phyloP scores from a whole-genome alignment of 2,113 vertebrate species.

The Felis chaus region DNA sequence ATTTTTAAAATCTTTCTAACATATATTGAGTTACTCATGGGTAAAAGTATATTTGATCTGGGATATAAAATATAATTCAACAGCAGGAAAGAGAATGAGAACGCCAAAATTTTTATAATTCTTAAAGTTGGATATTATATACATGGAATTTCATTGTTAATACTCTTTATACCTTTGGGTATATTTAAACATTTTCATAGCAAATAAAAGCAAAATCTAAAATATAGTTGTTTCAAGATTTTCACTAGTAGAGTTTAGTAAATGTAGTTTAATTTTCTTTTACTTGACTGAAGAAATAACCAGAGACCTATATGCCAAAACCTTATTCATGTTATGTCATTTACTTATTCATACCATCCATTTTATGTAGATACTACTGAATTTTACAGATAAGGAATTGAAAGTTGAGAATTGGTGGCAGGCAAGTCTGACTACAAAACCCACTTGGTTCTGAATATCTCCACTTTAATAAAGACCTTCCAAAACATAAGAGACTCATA shows the following conservation, averaged over 20 bases:
- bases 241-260: background rate
- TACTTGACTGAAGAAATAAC: background rate
- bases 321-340: background rate
- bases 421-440: background rate
- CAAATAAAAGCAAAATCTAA: background rate
- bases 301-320: background rate
- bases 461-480: background rate
- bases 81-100: background rate
- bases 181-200: background rate
- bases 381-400: background rate
- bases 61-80: background rate
- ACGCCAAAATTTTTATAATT: background rate
- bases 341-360: background rate
- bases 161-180: background rate
- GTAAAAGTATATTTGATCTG: background rate
- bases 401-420: background rate
- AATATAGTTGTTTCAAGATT: background rate
- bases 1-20: background rate
- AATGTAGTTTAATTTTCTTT: background rate
- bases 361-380: background rate
- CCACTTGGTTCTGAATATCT: background rate
- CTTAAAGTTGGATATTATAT: background rate
- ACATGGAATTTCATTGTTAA: background rate
- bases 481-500: too few relatives aligned
- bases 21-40: background rate